Evolutionary conservation across 2,888 invertebrate genomes (phyloP).

Genomic region (Erebia epiphron): DNA sequence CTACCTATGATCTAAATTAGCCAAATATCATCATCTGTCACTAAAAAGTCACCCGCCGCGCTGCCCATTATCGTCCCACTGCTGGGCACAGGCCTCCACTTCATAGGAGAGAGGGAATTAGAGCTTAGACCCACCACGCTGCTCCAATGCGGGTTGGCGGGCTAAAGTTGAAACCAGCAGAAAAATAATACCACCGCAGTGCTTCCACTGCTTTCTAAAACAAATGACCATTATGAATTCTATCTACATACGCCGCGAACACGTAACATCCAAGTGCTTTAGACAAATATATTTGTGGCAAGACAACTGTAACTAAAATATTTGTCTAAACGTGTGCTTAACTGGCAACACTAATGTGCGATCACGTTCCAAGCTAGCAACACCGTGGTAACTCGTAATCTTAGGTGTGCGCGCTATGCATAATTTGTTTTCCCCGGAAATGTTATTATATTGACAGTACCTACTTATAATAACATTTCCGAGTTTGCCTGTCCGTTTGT

Average conservation of each 20-base stretch:
- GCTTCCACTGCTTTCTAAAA: constrained; percentile 27
- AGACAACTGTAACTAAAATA: constrained; percentile 32
- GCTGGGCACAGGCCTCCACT: no score
- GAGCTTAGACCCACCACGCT: no score
- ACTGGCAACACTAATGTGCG: constrained; percentile 65
- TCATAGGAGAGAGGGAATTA: no score
- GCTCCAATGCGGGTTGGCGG: no score
- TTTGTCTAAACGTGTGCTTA: constrained; percentile 57
- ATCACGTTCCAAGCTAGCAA: constrained; percentile 61
- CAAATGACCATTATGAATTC: constrained; percentile 23
- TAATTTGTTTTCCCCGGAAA: constrained; percentile 44
- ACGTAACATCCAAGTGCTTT: constrained; percentile 33
- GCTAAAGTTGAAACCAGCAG: neutral
- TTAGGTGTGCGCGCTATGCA: constrained; percentile 47
- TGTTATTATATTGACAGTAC: constrained; percentile 18
- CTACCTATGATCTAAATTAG: no score
- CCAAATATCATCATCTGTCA: no score
- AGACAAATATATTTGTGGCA: constrained; percentile 36
- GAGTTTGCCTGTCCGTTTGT: no score
- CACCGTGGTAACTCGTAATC: constrained; percentile 43
- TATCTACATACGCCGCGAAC: constrained; percentile 18
- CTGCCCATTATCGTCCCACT: no score
- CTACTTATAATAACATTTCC: no score
- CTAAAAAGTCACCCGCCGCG: no score
- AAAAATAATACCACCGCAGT: constrained; percentile 1